Evolutionary conservation across 1,140 invertebrate species (phyloP), one percentile per base, ranked within the genome.

Genomic region (Zaprionus davidi): DNA sequence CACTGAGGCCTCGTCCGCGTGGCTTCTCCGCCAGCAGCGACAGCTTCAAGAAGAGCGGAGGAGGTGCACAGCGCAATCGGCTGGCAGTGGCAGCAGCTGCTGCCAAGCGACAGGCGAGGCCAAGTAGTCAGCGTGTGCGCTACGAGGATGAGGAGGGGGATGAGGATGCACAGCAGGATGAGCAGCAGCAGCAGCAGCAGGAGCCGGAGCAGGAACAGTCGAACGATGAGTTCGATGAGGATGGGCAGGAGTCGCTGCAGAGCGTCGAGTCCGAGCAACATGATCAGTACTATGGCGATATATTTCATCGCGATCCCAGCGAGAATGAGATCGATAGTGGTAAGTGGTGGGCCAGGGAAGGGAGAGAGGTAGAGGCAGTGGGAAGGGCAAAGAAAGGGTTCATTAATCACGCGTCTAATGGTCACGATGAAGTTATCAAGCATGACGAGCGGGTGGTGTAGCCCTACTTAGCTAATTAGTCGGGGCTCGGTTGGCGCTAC

Each of bases 201-300:
- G 74, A 76, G 57, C 69, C 78, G 64, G 55, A 91, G 6, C 70
- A 71, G 15, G 36, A 28, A 41, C 82, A 75, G 62, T 41, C 55
- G 12, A 76, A 82, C 20, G 76, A 84, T 55, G 92, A 93, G 80
- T 77, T 92, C 73, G 86, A 92, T 31, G 72, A 78, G 57, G 81
- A 91, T 76, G 87, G 92, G 4, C 92, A 93, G 82, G 92, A 93
- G 31, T 85, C 91, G n/a, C 90, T 96, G 85, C 95, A 95, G 92
- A 95, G 94, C 73, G 95, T 95, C 6, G 95, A 96, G 82, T 95
- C 94, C 12, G 95, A 95, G 86, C 95, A 95, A 76, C 94, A 94
- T 36, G 91, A 93, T 71, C 92, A 93, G 41, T 92, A 93, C 76
- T 93, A 94, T 71, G 92, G 93, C 28, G 90, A 93, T 51, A 81